These are phyloP conservation scores for Icerya purchasi DNA, from an alignment of 2,888 invertebrate species.

Conservation along the genomic window DNA sequence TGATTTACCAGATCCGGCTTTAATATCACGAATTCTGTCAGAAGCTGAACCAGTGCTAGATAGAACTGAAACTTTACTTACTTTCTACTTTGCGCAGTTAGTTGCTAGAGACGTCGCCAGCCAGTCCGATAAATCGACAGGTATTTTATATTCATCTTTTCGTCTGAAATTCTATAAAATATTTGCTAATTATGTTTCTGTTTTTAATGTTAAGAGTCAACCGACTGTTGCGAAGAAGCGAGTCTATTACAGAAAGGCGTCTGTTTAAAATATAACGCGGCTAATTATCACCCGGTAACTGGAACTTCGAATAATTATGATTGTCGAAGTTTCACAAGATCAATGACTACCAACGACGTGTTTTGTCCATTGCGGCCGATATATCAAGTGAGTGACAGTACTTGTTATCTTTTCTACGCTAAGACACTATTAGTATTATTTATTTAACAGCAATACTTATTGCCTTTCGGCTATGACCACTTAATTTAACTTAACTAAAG, in stretches of 20 bases:
- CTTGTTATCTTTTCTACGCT: too few species aligned
- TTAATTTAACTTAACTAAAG: too few species aligned
- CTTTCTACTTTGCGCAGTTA: not conserved
- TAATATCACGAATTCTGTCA: not conserved
- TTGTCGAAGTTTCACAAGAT: not conserved
- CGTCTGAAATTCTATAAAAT: not conserved
- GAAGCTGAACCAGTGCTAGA: not conserved
- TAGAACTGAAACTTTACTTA: not conserved
- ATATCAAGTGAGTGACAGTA: not conserved
- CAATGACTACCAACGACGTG: not conserved
- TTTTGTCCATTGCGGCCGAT: constrained; percentile 2
- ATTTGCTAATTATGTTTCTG: not conserved
- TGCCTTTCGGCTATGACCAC: too few species aligned
- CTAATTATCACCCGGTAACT: too few species aligned
- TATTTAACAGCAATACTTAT: too few species aligned
- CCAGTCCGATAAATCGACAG: not conserved
- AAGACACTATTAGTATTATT: too few species aligned
- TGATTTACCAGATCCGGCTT: not conserved
- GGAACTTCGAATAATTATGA: not conserved
- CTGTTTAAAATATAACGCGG: not conserved
- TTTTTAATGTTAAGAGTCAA: not conserved
- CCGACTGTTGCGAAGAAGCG: not conserved
- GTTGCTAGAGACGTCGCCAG: constrained; percentile 1
- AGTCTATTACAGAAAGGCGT: not conserved
- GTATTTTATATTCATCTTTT: not conserved